These are phyloP conservation scores for Neoarius graeffei DNA, from an alignment of 2,113 vertebrate species.

Conservation along the genomic window DNA sequence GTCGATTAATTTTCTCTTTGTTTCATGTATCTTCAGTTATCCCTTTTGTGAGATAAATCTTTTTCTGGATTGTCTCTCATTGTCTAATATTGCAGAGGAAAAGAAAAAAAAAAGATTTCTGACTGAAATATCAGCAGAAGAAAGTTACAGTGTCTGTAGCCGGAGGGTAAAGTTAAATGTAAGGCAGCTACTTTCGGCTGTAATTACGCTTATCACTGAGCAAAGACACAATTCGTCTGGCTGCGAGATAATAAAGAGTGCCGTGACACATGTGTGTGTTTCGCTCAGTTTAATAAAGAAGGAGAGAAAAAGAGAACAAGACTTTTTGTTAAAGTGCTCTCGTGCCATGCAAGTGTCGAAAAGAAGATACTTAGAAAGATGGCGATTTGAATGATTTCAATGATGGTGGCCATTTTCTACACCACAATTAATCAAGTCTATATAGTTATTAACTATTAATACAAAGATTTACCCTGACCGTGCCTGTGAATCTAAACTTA, in stretches of 20 bases:
- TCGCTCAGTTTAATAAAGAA: slow-evolving; percentile 23
- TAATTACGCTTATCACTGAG: slow-evolving; percentile 18
- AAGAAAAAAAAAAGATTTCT: slow-evolving; percentile 53
- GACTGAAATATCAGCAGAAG: slow-evolving; percentile 56
- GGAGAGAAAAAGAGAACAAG: background rate
- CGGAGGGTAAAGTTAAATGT: slow-evolving; percentile 67
- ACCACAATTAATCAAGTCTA: background rate
- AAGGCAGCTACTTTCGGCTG: slow-evolving; percentile 62
- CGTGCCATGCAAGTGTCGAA: background rate
- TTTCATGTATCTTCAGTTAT: slow-evolving; percentile 59
- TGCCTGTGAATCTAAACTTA: background rate
- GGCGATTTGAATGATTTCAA: too few species aligned
- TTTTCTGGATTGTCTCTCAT: slow-evolving; percentile 46
- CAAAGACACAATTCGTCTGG: slow-evolving; percentile 54
- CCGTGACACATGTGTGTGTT: slow-evolving; percentile 36
- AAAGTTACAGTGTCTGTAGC: slow-evolving; percentile 56
- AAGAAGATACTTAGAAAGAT: background rate
- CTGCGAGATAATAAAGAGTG: slow-evolving; percentile 57
- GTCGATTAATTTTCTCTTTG: too few species aligned
- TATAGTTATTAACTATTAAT: background rate
- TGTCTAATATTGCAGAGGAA: slow-evolving; percentile 63
- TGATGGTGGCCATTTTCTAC: background rate
- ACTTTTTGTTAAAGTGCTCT: background rate
- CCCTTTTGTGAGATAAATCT: slow-evolving; percentile 67
- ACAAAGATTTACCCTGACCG: background rate